Evolutionary conservation across 2,113 vertebrate genomes (phyloP).

Genomic region (Sinocyclocheilus grahami): DNA sequence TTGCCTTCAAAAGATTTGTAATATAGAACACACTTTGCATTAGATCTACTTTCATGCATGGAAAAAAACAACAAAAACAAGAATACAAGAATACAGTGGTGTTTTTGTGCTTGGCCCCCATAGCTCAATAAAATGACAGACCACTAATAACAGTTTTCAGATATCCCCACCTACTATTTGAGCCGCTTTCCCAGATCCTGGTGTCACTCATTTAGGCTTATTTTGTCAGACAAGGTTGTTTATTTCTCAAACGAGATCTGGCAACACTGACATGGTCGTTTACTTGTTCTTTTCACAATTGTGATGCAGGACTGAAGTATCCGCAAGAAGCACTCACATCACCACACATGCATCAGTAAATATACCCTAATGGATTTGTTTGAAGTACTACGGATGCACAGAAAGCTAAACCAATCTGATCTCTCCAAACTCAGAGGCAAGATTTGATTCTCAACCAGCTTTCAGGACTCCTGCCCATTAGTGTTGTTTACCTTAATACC

Average conservation of each 20-base stretch:
- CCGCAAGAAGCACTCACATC: not conserved
- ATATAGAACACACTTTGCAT: not conserved
- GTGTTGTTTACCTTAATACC: slow-evolving; percentile 39
- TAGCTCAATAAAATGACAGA: not conserved
- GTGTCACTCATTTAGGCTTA: not conserved
- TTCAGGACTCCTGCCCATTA: slow-evolving; percentile 12
- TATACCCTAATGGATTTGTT: not conserved
- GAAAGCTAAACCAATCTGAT: slow-evolving; percentile 16
- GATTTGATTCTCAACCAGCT: slow-evolving; percentile 5
- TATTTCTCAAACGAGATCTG: not conserved
- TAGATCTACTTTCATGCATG: not conserved
- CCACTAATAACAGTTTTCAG: not conserved
- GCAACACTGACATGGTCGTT: not conserved
- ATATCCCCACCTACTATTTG: not conserved
- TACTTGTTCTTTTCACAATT: slow-evolving; percentile 8
- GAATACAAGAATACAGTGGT: not conserved
- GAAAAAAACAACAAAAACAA: too few relatives aligned
- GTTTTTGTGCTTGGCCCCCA: not conserved
- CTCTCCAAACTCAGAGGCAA: not conserved
- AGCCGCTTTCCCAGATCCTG: not conserved
- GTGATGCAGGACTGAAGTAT: not conserved
- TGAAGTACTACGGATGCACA: too few relatives aligned
- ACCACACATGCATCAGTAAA: slow-evolving; percentile 3
- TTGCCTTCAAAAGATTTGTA: not conserved
- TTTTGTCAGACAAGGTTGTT: not conserved